Evolutionary conservation across 2,888 invertebrate species (phyloP).

Genomic region (Stenchaetothrips biformis): DNA sequence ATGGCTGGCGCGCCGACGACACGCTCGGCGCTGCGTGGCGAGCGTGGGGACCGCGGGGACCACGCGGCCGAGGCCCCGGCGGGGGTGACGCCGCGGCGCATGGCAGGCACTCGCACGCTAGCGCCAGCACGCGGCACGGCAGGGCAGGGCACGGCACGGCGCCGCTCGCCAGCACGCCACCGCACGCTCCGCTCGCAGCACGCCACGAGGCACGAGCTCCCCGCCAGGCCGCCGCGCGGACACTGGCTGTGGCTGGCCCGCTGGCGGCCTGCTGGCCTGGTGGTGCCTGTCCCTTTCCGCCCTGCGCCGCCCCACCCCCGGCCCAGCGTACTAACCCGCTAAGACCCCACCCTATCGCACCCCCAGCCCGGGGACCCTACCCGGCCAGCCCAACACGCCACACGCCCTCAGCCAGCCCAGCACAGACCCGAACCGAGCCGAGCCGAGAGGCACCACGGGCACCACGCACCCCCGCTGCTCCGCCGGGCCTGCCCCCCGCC

Average conservation of each 20-base stretch:
- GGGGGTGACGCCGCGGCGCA: not conserved
- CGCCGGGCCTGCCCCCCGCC: not conserved
- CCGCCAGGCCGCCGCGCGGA: not conserved
- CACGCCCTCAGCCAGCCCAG: not conserved
- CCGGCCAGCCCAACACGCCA: not conserved
- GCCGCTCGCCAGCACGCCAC: not conserved
- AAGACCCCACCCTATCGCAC: not conserved
- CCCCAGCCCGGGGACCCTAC: not conserved
- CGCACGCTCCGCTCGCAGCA: not conserved
- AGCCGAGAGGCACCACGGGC: not conserved
- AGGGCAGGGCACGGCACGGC: not conserved
- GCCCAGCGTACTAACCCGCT: not conserved
- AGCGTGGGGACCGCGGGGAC: not conserved
- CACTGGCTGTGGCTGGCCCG: not conserved
- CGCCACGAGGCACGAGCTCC: not conserved
- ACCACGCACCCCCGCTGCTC: not conserved
- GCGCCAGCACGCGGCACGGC: not conserved
- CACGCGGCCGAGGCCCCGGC: not conserved
- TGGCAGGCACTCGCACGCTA: not conserved
- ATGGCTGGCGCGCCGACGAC: not conserved
- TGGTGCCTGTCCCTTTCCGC: not conserved
- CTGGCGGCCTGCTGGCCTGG: not conserved
- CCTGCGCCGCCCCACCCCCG: not conserved
- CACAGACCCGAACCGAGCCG: not conserved
- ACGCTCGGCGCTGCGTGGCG: not conserved